Evolutionary conservation across 2,888 invertebrate species (phyloP).

Genomic region (Drosophila mulleri): DNA sequence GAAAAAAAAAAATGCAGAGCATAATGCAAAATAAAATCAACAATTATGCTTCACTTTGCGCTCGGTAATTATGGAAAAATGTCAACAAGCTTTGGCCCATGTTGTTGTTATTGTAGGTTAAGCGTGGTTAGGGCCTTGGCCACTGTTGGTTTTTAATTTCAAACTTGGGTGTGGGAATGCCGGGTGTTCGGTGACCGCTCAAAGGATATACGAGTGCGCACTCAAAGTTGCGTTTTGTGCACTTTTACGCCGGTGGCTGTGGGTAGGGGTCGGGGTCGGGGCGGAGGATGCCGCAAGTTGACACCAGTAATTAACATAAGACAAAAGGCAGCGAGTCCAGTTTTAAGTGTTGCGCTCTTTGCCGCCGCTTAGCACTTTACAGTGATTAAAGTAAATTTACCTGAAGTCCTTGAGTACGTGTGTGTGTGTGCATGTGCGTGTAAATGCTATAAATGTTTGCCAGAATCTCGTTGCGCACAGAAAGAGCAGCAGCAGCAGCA

Average conservation of each 20-base stretch:
- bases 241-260: slow-evolving; percentile 14
- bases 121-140: slow-evolving; percentile 71
- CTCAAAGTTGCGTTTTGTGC: slow-evolving; percentile 68
- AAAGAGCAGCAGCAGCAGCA: slow-evolving; percentile 16
- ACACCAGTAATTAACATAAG: slow-evolving; percentile 81
- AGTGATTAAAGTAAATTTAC: slow-evolving; percentile 82
- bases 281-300: slow-evolving; percentile 44
- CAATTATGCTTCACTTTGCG: slow-evolving; percentile 74
- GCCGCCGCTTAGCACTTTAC: slow-evolving; percentile 67
- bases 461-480: slow-evolving; percentile 68
- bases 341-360: slow-evolving; percentile 70
- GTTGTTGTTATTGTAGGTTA: slow-evolving; percentile 71
- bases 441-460: slow-evolving; percentile 45
- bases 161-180: slow-evolving; percentile 27
- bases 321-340: slow-evolving; percentile 68
- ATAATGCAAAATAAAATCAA: slow-evolving; percentile 77
- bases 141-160: slow-evolving; percentile 81
- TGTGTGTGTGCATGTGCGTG: slow-evolving; percentile 26
- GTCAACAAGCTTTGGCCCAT: slow-evolving; percentile 66
- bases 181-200: slow-evolving; percentile 46
- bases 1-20: slow-evolving; percentile 34
- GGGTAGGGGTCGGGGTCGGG: not conserved
- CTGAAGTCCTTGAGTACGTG: slow-evolving; percentile 60
- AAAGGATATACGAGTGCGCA: slow-evolving; percentile 76
- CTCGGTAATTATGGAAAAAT: slow-evolving; percentile 81